Evolutionary conservation across 2,113 vertebrate genomes (phyloP).

Genomic region (Plecturocebus donacophilus): DNA sequence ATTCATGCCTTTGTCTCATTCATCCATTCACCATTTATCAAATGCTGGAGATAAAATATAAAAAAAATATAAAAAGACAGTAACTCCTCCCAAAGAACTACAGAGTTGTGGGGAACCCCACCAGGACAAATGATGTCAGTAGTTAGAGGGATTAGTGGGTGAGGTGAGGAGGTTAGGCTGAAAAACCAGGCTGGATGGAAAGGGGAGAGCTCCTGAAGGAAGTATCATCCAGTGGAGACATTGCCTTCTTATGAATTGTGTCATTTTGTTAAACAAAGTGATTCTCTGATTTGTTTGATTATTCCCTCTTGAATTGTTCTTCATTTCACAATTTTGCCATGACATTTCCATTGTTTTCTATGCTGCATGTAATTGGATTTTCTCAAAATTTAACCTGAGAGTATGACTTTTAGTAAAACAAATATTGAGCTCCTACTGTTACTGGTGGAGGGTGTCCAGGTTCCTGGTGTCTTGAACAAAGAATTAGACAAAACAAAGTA

Average conservation of each 20-base stretch:
- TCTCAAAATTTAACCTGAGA: background rate
- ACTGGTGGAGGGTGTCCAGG: too few species aligned
- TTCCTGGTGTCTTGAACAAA: too few species aligned
- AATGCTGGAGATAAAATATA: background rate
- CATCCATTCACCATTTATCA: constrained; percentile 42
- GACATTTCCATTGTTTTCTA: constrained; percentile 28
- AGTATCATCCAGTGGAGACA: background rate
- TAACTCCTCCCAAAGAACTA: background rate
- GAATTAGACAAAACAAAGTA: too few species aligned
- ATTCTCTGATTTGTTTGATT: background rate
- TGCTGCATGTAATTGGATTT: background rate
- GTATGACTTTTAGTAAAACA: background rate
- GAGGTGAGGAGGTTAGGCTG: background rate
- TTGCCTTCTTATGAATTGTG: background rate
- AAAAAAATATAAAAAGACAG: background rate
- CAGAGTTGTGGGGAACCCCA: background rate
- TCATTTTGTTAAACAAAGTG: background rate
- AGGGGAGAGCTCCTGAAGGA: too few species aligned
- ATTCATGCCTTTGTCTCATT: constrained; percentile 40
- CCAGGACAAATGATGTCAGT: background rate
- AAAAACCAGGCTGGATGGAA: background rate
- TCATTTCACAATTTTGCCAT: background rate
- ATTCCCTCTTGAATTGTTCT: constrained; percentile 19
- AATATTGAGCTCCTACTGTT: background rate
- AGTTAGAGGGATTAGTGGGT: background rate